Base-by-base conservation (phyloP, 2,113 vertebrate species). In the Cnemophilus loriae region DNA sequence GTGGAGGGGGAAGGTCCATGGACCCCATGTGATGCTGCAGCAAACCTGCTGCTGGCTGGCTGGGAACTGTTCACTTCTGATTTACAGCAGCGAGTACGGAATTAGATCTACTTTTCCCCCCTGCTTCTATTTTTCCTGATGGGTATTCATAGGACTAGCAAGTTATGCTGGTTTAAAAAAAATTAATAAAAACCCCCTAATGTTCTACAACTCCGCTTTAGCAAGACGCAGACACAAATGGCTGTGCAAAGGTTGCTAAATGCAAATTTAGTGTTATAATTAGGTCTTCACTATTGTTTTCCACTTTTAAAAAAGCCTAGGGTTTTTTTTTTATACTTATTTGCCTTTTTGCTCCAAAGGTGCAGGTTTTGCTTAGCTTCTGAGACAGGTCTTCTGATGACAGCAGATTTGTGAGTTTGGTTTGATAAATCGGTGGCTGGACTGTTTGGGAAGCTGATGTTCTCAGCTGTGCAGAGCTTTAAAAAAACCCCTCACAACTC, bases 221-320 rank as follows among this genome's bases (percentile, higher is more conserved):
- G 50, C 16, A 11, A 37, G 64, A 46, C 1, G 35, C 21, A 37
- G 70, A 70, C 44, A 33, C 46, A 71, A 88, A 90, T 49, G 56
- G 16, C 60, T 90, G 79, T 84, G 37, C 90, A 90, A 90, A 94
- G 35, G 79, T 52, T 95, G 71, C 78, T 78, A 78, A 89, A 95
- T 97, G 96, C 92, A 95, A 96, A 95, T 97, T 37, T 37, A 37
- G 71, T 49, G 88, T 81, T 97, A 92, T 87, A 94, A 94, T 95
- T 96, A 95, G 79, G 41, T 9, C 65, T 60, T 49, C 6, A 1
- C 42, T 91, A 77, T 91, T 92, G 63, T 95, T 96, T 96, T 81
- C 61, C n/a, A 65, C 8, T 83, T 93, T 88, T 30, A n/a, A 86
- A 96, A 91, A 67, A 67, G 33, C 28, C 14, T 35, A 32, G 13